Conservation (phyloP, 2,113 vertebrate genomes). For the Malurus cyaneus region DNA sequence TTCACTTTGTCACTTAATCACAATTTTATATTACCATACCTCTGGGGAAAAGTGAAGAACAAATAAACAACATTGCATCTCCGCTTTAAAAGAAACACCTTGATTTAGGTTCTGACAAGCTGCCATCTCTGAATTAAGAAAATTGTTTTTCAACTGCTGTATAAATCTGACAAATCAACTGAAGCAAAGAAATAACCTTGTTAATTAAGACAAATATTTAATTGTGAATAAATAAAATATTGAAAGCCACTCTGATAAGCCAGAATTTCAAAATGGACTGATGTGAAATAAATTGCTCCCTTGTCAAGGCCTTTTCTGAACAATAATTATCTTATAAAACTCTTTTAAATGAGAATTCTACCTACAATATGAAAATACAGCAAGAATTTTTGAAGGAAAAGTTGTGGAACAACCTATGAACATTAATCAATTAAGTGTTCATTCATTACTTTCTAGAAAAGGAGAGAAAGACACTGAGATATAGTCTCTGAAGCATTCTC, state of each 20-base stretch:
- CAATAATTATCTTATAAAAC: not conserved
- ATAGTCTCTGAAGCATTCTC: not conserved
- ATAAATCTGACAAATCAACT: conserved; percentile 65
- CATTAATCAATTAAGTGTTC: not conserved
- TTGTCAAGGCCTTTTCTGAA: conserved; percentile 1
- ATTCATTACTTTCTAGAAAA: not conserved
- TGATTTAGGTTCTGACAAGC: conserved; percentile 60
- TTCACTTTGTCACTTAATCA: not conserved
- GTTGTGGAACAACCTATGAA: not conserved
- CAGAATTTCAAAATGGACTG: conserved; percentile 16
- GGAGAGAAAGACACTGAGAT: not conserved
- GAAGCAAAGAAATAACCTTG: conserved; percentile 39
- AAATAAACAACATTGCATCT: conserved; percentile 25
- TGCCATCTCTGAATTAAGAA: conserved; percentile 54
- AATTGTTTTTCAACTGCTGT: conserved; percentile 48
- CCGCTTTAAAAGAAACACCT: conserved; percentile 52
- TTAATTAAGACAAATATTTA: conserved; percentile 59
- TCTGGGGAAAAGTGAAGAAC: not conserved
- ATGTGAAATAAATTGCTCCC: conserved; percentile 27
- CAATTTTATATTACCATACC: not conserved
- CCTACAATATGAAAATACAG: not conserved
- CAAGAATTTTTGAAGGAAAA: not conserved
- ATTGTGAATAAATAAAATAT: conserved; percentile 57
- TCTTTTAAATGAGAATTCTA: not conserved
- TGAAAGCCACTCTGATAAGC: conserved; percentile 17